phyloP scores from a whole-genome alignment of 2,888 invertebrate species.

The Allophyes oxyacanthae region DNA sequence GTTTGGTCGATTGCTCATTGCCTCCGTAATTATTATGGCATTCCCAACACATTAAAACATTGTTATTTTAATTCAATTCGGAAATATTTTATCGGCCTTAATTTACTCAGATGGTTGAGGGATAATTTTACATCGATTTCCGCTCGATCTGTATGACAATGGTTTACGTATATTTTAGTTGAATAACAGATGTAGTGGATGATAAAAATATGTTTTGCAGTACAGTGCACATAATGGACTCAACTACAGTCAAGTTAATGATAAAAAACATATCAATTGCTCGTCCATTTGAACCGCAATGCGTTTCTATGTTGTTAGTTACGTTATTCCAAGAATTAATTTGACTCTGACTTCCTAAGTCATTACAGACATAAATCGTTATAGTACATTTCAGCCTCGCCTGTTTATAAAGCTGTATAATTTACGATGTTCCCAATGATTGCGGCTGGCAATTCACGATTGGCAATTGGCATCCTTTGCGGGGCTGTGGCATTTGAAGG shows the following conservation, averaged over 20 bases:
- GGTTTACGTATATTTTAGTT: neutral
- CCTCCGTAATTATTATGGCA: constrained; percentile 63
- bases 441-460: constrained; percentile 78
- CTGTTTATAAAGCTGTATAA: constrained; percentile 59
- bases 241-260: too few relatives aligned
- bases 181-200: neutral
- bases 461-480: constrained; percentile 73
- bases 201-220: too few relatives aligned
- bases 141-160: constrained; percentile 9
- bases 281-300: too few relatives aligned
- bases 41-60: constrained; percentile 45
- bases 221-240: too few relatives aligned
- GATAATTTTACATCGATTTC: constrained; percentile 40
- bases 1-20: constrained; percentile 66
- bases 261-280: too few relatives aligned
- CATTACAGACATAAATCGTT: constrained; percentile 28
- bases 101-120: constrained; percentile 25
- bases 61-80: constrained; percentile 55
- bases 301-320: too few relatives aligned
- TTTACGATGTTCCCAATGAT: constrained; percentile 66
- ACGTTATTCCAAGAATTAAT: too few relatives aligned
- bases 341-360: constrained; percentile 6
- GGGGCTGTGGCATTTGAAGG: constrained; percentile 70
- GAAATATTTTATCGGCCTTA: constrained; percentile 39
- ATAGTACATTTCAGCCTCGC: constrained; percentile 32